A percentile compares a stretch with the other conserved stretches of the same genome.
Evolutionary conservation across 2,888 invertebrate genomes (phyloP).

Genomic region (Lycia hirtaria): DNA sequence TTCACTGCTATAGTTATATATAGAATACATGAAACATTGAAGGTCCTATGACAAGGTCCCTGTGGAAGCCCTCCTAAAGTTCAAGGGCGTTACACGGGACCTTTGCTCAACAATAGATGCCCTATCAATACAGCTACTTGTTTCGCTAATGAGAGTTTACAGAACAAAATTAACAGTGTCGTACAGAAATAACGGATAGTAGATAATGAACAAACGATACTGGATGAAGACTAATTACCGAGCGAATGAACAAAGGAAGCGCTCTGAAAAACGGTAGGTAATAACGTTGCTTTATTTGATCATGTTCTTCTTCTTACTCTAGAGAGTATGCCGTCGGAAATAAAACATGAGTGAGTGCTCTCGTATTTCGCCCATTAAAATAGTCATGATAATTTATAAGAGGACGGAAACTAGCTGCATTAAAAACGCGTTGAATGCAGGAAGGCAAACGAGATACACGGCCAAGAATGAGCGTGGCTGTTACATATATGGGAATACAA

Average conservation of each 20-base stretch:
- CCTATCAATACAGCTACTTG: constrained; percentile 6
- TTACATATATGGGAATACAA: constrained; percentile 3
- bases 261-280: constrained; percentile 11
- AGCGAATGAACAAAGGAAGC: constrained; percentile 17
- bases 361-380: constrained; percentile 11
- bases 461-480: constrained; percentile 4
- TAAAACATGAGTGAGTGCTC: constrained; percentile 6
- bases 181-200: not conserved
- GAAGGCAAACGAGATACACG: constrained; percentile 22
- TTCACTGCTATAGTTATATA: constrained; percentile 13
- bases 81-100: constrained; percentile 39
- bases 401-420: constrained; percentile 2
- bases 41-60: constrained; percentile 24
- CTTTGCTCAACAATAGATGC: constrained; percentile 27
- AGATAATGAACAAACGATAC: constrained; percentile 11
- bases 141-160: constrained; percentile 2
- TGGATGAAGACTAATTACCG: constrained; percentile 23
- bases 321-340: not conserved
- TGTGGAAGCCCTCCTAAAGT: constrained; percentile 26
- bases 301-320: constrained; percentile 4
- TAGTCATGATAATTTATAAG: constrained; percentile 2
- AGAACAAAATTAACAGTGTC: constrained; percentile 4
- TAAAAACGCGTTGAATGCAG: constrained; percentile 5
- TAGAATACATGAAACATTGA: constrained; percentile 25
- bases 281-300: constrained; percentile 15